These are phyloP conservation scores for Microctonus aethiopoides DNA, from an alignment of 2,888 invertebrate species.

Conservation along the genomic window DNA sequence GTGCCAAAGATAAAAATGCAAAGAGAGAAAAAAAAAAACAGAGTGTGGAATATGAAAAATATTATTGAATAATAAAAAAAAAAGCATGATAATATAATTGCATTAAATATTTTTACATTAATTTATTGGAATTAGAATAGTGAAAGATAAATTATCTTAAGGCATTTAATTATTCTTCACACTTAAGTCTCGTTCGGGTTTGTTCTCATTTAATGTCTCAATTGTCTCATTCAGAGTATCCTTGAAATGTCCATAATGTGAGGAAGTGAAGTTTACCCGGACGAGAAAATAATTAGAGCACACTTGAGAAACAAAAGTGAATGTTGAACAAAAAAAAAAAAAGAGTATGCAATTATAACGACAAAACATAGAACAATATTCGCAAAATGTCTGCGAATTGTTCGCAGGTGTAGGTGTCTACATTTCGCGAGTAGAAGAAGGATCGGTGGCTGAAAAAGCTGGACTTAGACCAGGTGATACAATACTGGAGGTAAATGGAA, in stretches of 20 bases:
- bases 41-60: neutral
- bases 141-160: neutral
- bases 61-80: neutral
- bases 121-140: neutral
- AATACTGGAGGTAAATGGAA: constrained; percentile 94
- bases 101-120: neutral
- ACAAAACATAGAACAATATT: neutral
- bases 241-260: constrained; percentile 4
- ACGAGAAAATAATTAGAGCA: constrained; percentile 25
- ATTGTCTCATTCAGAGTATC: constrained; percentile 5
- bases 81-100: neutral
- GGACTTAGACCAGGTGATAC: constrained; percentile 93
- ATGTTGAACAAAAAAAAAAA: neutral
- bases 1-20: neutral
- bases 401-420: constrained; percentile 87
- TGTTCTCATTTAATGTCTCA: neutral
- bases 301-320: constrained; percentile 16
- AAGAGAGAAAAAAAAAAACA: neutral
- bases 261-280: constrained; percentile 12
- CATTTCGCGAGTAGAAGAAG: constrained; percentile 91
- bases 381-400: constrained; percentile 50
- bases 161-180: neutral
- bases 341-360: neutral
- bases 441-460: constrained; percentile 88
- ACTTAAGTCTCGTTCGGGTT: neutral